Base-by-base conservation (phyloP, 2,797 vertebrate species). In the Lacerta agilis region DNA sequence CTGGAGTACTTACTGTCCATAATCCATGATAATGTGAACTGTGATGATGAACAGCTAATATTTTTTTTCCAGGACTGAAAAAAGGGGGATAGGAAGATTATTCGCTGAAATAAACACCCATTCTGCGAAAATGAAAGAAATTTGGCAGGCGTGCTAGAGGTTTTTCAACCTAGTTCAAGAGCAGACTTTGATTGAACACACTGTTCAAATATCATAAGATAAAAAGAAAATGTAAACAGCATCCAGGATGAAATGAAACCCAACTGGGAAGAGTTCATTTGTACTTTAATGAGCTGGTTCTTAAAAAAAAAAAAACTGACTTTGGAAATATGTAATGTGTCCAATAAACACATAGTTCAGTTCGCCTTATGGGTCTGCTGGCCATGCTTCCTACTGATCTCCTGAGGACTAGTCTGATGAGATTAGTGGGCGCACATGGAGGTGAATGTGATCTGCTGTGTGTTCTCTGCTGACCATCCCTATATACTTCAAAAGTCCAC, bases 251-350 rank as follows among this genome's bases (percentile, higher is more conserved):
- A 94, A 73, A 82, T 90, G 93, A 92, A 91, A 69, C 23, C 5
- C 75, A 84, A n/a, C 87, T 2, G 17, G 6, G 85, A 36, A 69
- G 55, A 87, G 1, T 2, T 25, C 23, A 49, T 91, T 86, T 80
- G 85, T 90, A 86, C 92, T 94, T 90, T 93, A 88, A 90, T 88
- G 36, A 90, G 84, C 23, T 38, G 33, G 8, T 88, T 92, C n/a
- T 41, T 23, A 41, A 41, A 41, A 41, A 4, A 4, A 41, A 61
- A 29, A 87, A 64, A 49, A 15, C 13, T 55, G 41, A 69, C 49
- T 73, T 27, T 86, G 72, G 66, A 93, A 73, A 86, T 91, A 80
- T 18, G 1, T 36, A 25, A 81, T 67, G 83, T 85, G 73, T 38
- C 10, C 45, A 94, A n/a, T 27, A 89, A 93, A 84, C 5, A 11